Base-by-base conservation (phyloP, 2,113 vertebrate species). In the Phalacrocorax carbo region DNA sequence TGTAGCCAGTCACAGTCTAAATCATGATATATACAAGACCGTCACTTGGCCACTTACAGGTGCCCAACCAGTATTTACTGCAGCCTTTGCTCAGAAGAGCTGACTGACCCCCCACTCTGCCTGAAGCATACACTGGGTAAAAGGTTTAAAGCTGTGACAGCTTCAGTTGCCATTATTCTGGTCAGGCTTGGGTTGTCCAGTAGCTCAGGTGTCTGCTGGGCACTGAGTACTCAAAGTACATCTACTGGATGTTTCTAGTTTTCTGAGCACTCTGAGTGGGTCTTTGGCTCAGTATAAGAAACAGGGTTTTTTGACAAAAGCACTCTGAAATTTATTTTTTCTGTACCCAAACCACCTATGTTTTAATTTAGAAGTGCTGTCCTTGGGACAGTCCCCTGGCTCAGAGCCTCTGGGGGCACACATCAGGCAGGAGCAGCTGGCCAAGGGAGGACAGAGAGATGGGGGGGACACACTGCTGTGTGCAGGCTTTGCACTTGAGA, bases 101-200 rank as follows among this genome's bases (percentile, higher is more conserved):
- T 22, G 29, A 10, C 30, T 46, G 66, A 40, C 2, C 1, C 52
- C 60, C 17, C 7, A 1, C 46, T 40, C 55, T 32, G n/a, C 42
- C 65, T n/a, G 20, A 7, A 30, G 42, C 11, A 15, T 15, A 3
- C 0, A 1, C 19, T 58, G 79, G 16, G 30, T n/a, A 7, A 27
- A 42, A 51, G 36, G 17, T 26, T 15, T 58, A 30, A 29, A 10
- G n/a, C 62, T 76, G 38, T 25, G 62, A 26, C 23, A 68, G 34
- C 54, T 42, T 34, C 49, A 8, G 49, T 7, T 72, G 61, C 22
- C 8, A 3, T 13, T 57, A 23, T 13, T 48, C 48, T 58, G 42
- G 10, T 44, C 76, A 69, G 40, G 5, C 3, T 9, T 55, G 40
- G 32, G 9, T 13, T 69, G 44, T 76, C 40, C 70, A 46, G 15